phyloP scores from a whole-genome alignment of 37 sponge, comb jelly and placozoan species.

The Halichondria panicea region DNA sequence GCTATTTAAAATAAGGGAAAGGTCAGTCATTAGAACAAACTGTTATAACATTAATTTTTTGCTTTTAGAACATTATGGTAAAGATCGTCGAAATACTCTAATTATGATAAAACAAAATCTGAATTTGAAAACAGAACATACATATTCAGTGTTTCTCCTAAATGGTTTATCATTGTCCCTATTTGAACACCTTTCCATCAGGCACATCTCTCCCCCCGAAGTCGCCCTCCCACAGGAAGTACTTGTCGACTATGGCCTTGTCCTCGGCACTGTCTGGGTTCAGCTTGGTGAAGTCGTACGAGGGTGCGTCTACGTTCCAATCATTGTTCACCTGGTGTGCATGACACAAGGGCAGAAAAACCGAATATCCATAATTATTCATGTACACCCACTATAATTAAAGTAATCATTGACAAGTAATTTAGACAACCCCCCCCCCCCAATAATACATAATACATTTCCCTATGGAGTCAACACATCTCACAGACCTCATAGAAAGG shows the following conservation, averaged over 20 bases:
- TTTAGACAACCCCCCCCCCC: not conserved
- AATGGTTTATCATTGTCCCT: too few species aligned
- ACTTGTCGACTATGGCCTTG: constrained; percentile 59
- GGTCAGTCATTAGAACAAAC: too few species aligned
- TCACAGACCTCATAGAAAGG: constrained; percentile 73
- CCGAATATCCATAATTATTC: not conserved
- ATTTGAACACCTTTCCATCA: constrained; percentile 90
- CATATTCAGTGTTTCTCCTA: too few species aligned
- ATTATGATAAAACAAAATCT: not conserved
- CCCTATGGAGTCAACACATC: not conserved
- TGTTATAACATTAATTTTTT: too few species aligned
- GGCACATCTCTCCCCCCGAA: constrained; percentile 56
- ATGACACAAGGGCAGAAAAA: not conserved
- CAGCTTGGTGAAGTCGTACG: constrained; percentile 77
- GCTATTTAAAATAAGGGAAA: too few species aligned
- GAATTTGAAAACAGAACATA: too few species aligned
- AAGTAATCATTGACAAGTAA: not conserved
- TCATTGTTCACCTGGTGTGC: constrained; percentile 61
- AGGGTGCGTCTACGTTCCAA: constrained; percentile 91
- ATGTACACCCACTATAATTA: not conserved
- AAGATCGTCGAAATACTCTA: not conserved
- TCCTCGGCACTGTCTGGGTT: constrained; percentile 62
- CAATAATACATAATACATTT: not conserved
- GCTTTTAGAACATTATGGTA: too few species aligned
- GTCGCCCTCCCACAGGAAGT: constrained; percentile 75